Evolutionary conservation across 2,888 invertebrate genomes (phyloP).

Genomic region (Dexiosoma caninum): DNA sequence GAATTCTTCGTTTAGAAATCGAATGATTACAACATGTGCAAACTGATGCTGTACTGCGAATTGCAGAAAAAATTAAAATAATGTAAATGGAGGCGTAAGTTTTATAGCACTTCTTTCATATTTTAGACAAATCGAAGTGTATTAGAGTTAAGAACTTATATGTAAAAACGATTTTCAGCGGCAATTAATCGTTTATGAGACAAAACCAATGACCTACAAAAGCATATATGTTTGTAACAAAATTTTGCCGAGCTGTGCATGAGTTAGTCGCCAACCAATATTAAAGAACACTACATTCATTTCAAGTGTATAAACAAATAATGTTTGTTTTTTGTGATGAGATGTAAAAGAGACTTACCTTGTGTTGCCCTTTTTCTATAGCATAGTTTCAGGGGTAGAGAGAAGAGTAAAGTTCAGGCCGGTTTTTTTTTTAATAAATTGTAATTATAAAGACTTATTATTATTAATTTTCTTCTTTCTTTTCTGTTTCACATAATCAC

Average conservation of each 20-base stretch:
- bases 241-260: not conserved
- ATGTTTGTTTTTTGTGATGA: not conserved
- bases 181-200: not conserved
- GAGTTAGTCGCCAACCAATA: not conserved
- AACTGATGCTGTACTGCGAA: not conserved
- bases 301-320: not conserved
- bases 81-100: no score
- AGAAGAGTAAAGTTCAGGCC: not conserved
- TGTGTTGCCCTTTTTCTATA: not conserved
- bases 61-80: not conserved
- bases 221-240: not conserved
- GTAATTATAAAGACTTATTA: conserved; percentile 4
- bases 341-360: conserved; percentile 23
- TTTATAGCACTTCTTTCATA: not conserved
- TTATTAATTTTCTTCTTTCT: not conserved
- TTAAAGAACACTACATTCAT: not conserved
- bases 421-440: conserved; percentile 9
- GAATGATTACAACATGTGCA: not conserved
- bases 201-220: conserved; percentile 12
- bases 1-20: conserved; percentile 13
- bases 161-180: not conserved
- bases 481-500: not conserved
- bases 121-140: not conserved
- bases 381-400: not conserved
- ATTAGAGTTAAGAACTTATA: not conserved